Evolutionary conservation across 2,888 invertebrate genomes (phyloP).

Genomic region (Eilema depressum): DNA sequence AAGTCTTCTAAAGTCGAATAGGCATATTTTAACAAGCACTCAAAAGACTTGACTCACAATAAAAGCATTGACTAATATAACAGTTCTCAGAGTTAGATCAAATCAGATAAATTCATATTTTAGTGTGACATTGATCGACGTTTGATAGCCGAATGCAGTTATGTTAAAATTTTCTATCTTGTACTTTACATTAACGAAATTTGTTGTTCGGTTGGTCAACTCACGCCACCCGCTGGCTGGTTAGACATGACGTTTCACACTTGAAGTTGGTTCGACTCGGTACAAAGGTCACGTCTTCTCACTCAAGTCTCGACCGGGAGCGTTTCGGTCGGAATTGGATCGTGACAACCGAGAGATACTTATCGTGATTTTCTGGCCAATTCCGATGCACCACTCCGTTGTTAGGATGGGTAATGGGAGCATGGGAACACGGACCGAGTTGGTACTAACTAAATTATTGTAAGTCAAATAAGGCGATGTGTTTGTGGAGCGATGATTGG

Average conservation of each 20-base stretch:
- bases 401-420: constrained; percentile 80
- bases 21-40: neutral
- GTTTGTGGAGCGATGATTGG: constrained; percentile 73
- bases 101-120: constrained; percentile 67
- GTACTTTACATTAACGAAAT: constrained; percentile 63
- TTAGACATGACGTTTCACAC: constrained; percentile 83
- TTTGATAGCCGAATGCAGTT: constrained; percentile 72
- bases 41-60: constrained; percentile 56
- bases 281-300: constrained; percentile 84
- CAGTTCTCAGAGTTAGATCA: constrained; percentile 65
- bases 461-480: constrained; percentile 78
- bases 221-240: constrained; percentile 84
- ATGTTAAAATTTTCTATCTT: constrained; percentile 68
- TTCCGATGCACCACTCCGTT: constrained; percentile 78
- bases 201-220: constrained; percentile 67
- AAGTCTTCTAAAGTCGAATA: constrained; percentile 1
- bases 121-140: constrained; percentile 82
- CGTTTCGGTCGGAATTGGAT: constrained; percentile 82
- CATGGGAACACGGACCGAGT: constrained; percentile 79
- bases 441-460: constrained; percentile 78
- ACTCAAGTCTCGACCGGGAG: constrained; percentile 83
- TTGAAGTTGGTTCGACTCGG: constrained; percentile 72
- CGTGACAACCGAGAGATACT: constrained; percentile 85
- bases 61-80: constrained; percentile 79
- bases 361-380: constrained; percentile 86